phyloP scores from a whole-genome alignment of 2,797 vertebrate genomes.

The Taeniopygia guttata region DNA sequence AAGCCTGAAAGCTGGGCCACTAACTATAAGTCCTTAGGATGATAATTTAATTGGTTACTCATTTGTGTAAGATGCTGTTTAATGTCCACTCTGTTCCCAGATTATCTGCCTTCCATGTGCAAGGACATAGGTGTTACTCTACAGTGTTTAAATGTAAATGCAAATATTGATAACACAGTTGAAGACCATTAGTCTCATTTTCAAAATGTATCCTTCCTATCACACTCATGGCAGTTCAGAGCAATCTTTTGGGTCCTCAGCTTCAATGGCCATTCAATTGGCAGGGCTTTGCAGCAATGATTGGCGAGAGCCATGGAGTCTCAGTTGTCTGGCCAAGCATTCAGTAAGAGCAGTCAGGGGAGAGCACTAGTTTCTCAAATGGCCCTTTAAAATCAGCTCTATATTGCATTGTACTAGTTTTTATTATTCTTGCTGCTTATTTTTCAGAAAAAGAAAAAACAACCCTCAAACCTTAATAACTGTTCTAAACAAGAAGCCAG shows the following conservation, averaged over 20 bases:
- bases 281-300: neutral
- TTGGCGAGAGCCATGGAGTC: neutral
- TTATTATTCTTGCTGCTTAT: neutral
- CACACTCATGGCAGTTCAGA: neutral
- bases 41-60: neutral
- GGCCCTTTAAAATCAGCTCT: neutral
- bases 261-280: neutral
- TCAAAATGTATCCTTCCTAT: neutral
- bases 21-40: neutral
- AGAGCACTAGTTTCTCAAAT: neutral
- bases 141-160: neutral
- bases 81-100: neutral
- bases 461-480: neutral
- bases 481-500: conserved; percentile 13
- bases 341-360: neutral
- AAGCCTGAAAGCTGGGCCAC: neutral
- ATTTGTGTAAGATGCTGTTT: neutral
- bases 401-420: neutral
- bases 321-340: neutral
- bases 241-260: neutral
- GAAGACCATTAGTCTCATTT: neutral
- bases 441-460: neutral
- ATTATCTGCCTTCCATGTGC: neutral
- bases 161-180: neutral
- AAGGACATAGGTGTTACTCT: neutral